Conservation (phyloP, 2,888 invertebrate species). For the Megamerina dolium region DNA sequence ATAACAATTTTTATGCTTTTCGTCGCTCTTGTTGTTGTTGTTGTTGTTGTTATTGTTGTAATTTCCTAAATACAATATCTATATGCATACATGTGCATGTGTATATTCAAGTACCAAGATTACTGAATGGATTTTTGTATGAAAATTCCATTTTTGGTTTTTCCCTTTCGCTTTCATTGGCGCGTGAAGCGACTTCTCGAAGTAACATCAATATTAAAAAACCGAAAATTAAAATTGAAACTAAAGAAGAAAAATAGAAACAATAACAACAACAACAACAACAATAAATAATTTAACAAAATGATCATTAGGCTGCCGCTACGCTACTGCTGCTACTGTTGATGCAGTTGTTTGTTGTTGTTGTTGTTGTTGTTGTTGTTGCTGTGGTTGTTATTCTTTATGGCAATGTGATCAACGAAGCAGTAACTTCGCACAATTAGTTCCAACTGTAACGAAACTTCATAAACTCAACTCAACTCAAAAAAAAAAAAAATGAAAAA, state of each 20-base stretch:
- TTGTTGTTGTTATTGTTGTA: no score
- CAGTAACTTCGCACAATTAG: slow-evolving; percentile 16
- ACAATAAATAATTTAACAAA: not conserved
- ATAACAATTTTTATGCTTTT: no score
- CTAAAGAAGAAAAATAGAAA: not conserved
- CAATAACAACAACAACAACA: not conserved
- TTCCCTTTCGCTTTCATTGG: slow-evolving; percentile 19
- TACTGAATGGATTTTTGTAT: no score
- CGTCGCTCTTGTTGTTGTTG: no score
- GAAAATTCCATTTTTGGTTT: slow-evolving; percentile 1
- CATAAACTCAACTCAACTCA: not conserved
- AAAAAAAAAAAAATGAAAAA: not conserved
- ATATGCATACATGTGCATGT: not conserved
- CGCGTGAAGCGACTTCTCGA: slow-evolving; percentile 14
- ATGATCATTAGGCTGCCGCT: slow-evolving; percentile 4
- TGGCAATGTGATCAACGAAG: slow-evolving; percentile 16
- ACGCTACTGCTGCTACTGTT: no score
- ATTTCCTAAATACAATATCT: not conserved
- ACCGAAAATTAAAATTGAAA: not conserved
- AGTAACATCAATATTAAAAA: not conserved
- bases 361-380: slow-evolving; percentile 1
- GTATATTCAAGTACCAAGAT: not conserved
- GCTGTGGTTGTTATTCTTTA: not conserved
- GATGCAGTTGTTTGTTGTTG: no score
- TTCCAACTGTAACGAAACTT: slow-evolving; percentile 5